Base-by-base conservation (phyloP, 2,888 invertebrate genomes). In the Melieria picta region DNA sequence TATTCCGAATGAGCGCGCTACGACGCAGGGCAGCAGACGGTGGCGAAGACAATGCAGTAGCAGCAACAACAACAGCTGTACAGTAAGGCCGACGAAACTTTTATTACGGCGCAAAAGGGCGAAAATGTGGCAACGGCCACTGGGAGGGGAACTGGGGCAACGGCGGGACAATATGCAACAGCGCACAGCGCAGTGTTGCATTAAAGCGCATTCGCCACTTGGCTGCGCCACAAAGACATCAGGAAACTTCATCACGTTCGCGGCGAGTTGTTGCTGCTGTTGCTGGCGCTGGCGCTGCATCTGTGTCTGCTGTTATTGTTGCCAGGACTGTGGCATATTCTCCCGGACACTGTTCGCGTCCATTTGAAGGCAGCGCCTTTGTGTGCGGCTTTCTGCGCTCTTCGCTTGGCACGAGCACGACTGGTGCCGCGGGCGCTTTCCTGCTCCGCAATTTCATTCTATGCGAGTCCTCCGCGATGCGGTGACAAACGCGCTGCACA, bases 11-110 rank as follows among this genome's bases (percentile, higher is more conserved):
- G 42, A 62, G 62, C 63, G 69, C 55, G 47, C 62, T 55, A 55
- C 69, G 63, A 55, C 62, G 52, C 30, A 47, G 56, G 47, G 80
- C 78, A 80, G 78, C 78, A 78, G 82, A 76, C 10, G 11, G 55
- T 77, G 76, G 74, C n/a, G 58, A 56, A 57, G 48, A 58, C 48
- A 43, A 46, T 11, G 30, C 11, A 65, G 30, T 48, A 42, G 56
- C 7, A 30, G 42, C 50, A 70, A 16, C 13, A 55, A 61, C 42
- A 42, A 62, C 64, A 60, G 65, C 56, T 63, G 55, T 55, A 46
- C 13, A 42, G 7, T 43, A 43, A 13, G 6, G 47, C 30, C 50
- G n/a, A 45, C 45, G 47, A 11, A 47, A 63, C 46, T 55, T 66
- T 58, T 66, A 42, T 47, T 45, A 58, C 42, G 13, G n/a, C 30